Evolutionary conservation across 2,797 vertebrate species (phyloP).

Genomic region (Lepus oiostolus): DNA sequence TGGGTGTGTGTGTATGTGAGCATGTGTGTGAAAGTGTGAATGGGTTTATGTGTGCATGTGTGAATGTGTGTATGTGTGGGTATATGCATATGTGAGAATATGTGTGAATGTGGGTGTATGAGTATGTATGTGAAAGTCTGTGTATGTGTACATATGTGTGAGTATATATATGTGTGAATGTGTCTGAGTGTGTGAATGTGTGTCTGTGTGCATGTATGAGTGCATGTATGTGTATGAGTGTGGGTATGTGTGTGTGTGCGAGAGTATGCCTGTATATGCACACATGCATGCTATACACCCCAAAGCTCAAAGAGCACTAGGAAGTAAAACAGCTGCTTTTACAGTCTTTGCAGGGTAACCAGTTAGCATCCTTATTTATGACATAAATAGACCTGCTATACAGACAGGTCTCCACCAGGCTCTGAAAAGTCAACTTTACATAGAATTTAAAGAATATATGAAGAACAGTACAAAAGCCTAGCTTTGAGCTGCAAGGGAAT

Average conservation of each 20-base stretch:
- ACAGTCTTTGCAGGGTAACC: background rate
- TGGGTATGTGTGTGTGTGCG: background rate
- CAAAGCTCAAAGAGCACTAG: background rate
- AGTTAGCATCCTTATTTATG: background rate
- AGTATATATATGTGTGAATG: too few relatives aligned
- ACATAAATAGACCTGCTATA: background rate
- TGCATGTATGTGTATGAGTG: too few relatives aligned
- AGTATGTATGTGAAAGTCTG: too few relatives aligned
- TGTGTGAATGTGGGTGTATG: too few relatives aligned
- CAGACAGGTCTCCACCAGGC: background rate
- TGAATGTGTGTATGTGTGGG: too few relatives aligned
- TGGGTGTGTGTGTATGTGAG: too few relatives aligned
- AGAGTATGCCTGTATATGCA: background rate
- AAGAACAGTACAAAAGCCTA: background rate
- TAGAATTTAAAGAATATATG: background rate
- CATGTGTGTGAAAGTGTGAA: too few relatives aligned
- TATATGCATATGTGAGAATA: too few relatives aligned
- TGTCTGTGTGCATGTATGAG: too few relatives aligned
- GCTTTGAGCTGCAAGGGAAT: background rate
- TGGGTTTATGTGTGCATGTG: too few relatives aligned
- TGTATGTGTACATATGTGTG: too few relatives aligned
- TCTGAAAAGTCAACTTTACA: conserved; percentile 27
- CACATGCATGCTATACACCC: background rate
- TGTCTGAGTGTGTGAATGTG: too few relatives aligned
- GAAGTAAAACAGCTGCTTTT: background rate